Percentiles rank a stretch among this genome's conserved stretches.
phyloP scores from a whole-genome alignment of 1,140 invertebrate species.

The Papilio glaucus region DNA sequence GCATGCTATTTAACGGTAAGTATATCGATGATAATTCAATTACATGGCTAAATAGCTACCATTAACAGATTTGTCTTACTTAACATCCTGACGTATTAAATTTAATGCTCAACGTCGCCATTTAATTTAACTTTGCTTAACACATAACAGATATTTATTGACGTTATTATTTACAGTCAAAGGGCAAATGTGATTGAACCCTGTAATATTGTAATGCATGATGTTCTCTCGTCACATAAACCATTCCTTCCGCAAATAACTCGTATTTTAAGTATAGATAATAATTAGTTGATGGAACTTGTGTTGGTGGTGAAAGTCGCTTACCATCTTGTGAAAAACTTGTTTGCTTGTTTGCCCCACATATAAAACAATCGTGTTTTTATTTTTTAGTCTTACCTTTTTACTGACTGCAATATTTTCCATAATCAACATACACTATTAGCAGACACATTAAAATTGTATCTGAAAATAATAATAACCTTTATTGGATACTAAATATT shows the following conservation, averaged over 20 bases:
- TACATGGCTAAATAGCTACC: constrained; percentile 40
- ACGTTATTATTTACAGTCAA: constrained; percentile 52
- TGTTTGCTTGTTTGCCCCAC: not conserved
- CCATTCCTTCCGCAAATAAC: constrained; percentile 21
- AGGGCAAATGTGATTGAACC: constrained; percentile 51
- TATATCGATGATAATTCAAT: constrained; percentile 47
- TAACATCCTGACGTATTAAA: constrained; percentile 11
- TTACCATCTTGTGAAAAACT: not conserved
- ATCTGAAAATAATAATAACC: too few species aligned
- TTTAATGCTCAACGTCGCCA: constrained; percentile 27
- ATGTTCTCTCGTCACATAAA: constrained; percentile 13
- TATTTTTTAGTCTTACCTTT: too few species aligned
- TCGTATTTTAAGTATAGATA: constrained; percentile 24
- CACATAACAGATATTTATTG: constrained; percentile 58
- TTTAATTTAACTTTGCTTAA: constrained; percentile 37
- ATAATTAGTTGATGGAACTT: constrained; percentile 23
- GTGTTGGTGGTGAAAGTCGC: not conserved
- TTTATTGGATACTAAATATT: too few species aligned
- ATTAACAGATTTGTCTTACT: constrained; percentile 32
- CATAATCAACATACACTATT: too few species aligned
- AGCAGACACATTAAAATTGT: too few species aligned
- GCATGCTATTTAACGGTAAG: constrained; percentile 57
- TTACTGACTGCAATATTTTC: too few species aligned
- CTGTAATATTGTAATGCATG: constrained; percentile 36
- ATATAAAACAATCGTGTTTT: too few species aligned